phyloP scores from a whole-genome alignment of 2,888 invertebrate species.

The Smittia aterrima region DNA sequence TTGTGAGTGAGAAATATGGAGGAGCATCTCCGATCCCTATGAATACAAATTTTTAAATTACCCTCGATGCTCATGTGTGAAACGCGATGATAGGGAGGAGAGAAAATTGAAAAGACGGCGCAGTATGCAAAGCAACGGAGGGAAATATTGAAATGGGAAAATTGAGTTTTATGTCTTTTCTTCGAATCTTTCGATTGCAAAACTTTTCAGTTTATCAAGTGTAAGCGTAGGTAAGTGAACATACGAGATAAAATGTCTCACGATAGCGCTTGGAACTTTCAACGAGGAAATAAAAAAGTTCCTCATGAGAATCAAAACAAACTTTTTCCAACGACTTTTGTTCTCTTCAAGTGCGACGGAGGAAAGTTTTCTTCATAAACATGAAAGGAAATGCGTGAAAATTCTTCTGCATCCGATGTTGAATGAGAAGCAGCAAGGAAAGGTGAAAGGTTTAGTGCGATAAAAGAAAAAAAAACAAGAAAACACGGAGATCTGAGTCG shows the following conservation, averaged over 20 bases:
- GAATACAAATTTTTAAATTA: constrained; percentile 41
- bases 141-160: constrained; percentile 6
- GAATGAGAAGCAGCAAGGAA: background rate
- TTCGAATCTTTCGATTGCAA: too few relatives aligned
- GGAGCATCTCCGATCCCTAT: constrained; percentile 26
- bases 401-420: background rate
- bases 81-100: background rate
- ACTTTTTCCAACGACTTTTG: background rate
- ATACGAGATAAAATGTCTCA: too few relatives aligned
- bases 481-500: too few relatives aligned
- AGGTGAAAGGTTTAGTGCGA: background rate
- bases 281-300: background rate
- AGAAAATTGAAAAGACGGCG: background rate
- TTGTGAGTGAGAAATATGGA: constrained; percentile 29
- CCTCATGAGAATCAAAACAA: background rate
- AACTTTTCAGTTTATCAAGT: too few relatives aligned
- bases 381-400: background rate
- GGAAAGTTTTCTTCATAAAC: background rate
- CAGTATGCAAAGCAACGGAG: background rate
- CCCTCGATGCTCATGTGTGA: constrained; percentile 9
- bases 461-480: too few relatives aligned
- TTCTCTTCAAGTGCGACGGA: too few relatives aligned
- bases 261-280: background rate
- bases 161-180: constrained; percentile 15
- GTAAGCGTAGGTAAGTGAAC: too few relatives aligned